Conservation (phyloP, 2,113 vertebrate genomes). For the Brachirus orientalis region DNA sequence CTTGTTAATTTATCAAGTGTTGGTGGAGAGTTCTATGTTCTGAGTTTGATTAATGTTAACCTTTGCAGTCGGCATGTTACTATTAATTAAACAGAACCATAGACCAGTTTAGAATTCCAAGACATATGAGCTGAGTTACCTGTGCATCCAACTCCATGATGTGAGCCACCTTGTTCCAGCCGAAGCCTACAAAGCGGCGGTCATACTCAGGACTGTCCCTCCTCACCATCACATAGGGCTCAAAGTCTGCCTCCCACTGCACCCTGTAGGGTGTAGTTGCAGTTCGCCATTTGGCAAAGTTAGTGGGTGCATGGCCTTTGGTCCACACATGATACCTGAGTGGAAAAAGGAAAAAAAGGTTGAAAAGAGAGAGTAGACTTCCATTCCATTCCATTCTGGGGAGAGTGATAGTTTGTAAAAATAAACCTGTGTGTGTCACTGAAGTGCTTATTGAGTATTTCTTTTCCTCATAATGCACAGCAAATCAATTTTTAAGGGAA, state of each 20-base stretch:
- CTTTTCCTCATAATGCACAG: neutral
- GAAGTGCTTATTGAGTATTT: neutral
- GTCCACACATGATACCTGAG: slow-evolving; percentile 98
- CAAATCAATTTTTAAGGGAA: slow-evolving; percentile 4
- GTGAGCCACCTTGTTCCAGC: slow-evolving; percentile 99
- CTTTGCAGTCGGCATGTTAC: no score
- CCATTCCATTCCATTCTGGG: no score
- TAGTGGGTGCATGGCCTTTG: slow-evolving; percentile 97
- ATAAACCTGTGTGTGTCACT: neutral
- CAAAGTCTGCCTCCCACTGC: slow-evolving; percentile 98
- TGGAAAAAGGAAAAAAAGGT: neutral
- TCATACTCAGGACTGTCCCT: slow-evolving; percentile 95
- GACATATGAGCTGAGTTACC: slow-evolving; percentile 73
- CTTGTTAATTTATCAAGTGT: no score
- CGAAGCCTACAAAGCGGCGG: slow-evolving; percentile 96
- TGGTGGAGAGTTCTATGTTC: no score
- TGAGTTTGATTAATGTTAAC: no score
- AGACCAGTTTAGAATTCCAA: no score
- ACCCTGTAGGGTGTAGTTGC: slow-evolving; percentile 96
- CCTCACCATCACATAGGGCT: slow-evolving; percentile 96
- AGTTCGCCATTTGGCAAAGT: slow-evolving; percentile 98
- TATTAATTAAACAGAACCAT: no score
- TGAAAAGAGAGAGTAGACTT: no score
- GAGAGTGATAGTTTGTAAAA: no score
- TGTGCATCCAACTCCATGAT: slow-evolving; percentile 99